Percentiles rank a stretch among this genome's conserved stretches.
These are phyloP conservation scores for Hypena proboscidalis DNA, from an alignment of 2,888 invertebrate genomes.

Conservation along the genomic window DNA sequence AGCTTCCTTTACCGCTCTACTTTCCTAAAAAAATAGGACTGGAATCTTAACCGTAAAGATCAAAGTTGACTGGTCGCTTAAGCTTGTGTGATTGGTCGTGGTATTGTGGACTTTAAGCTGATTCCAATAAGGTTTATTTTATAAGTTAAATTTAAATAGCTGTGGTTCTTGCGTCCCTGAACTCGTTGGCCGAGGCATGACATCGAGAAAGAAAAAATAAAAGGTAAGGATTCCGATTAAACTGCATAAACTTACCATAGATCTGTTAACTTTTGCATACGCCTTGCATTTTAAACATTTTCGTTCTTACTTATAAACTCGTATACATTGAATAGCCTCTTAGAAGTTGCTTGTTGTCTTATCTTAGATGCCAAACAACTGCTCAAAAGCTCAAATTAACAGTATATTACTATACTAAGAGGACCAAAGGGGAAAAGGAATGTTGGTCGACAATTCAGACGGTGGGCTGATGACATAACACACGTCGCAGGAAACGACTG, in stretches of 20 bases:
- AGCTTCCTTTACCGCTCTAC: not conserved
- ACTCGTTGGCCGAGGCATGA: conserved; percentile 32
- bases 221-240: conserved; percentile 27
- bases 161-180: conserved; percentile 32
- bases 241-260: conserved; percentile 8
- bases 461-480: no score
- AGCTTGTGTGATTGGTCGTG: not conserved
- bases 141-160: conserved; percentile 7
- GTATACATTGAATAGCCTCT: no score
- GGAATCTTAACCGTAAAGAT: not conserved
- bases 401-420: no score
- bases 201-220: conserved; percentile 27
- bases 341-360: no score
- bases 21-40: not conserved
- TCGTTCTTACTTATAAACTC: no score
- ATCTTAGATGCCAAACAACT: no score
- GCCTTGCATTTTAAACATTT: conserved; percentile 1
- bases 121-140: not conserved
- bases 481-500: no score
- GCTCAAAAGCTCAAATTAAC: no score
- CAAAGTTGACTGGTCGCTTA: not conserved
- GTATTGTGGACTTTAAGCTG: not conserved
- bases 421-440: no score
- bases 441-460: no score
- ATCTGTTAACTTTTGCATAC: conserved; percentile 4